These are phyloP conservation scores for human DNA, from an alignment of 2,113 vertebrate species.

Conservation along the genomic window DNA sequence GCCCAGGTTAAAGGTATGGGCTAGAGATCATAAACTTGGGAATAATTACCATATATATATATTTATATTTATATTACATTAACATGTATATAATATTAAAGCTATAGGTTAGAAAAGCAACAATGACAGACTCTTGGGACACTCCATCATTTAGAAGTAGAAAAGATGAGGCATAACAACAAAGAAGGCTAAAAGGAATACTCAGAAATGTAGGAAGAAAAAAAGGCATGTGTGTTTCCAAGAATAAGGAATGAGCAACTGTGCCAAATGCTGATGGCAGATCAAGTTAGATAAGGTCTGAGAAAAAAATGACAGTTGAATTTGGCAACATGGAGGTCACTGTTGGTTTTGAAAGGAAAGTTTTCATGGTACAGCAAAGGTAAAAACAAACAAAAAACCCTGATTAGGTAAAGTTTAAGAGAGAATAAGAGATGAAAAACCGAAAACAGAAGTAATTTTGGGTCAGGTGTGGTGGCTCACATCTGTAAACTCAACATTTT, in stretches of 20 bases:
- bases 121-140: neutral
- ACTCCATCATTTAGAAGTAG: neutral
- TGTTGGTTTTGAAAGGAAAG: neutral
- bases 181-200: neutral
- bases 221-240: neutral
- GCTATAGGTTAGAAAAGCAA: neutral
- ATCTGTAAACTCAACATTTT: too few relatives aligned
- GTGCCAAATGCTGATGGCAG: neutral
- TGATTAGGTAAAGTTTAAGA: neutral
- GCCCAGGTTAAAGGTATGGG: neutral
- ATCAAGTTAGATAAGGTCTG: neutral
- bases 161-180: neutral
- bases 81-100: too few relatives aligned
- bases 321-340: neutral
- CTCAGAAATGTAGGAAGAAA: neutral
- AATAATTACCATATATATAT: neutral
- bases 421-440: neutral
- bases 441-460: neutral
- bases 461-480: too few relatives aligned
- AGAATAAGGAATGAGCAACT: neutral
- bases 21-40: neutral
- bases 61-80: too few relatives aligned
- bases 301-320: neutral
- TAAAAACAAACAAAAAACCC: neutral
- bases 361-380: neutral